These are phyloP conservation scores for Cerastoderma edule DNA, from an alignment of 2,888 invertebrate species.

Conservation along the genomic window DNA sequence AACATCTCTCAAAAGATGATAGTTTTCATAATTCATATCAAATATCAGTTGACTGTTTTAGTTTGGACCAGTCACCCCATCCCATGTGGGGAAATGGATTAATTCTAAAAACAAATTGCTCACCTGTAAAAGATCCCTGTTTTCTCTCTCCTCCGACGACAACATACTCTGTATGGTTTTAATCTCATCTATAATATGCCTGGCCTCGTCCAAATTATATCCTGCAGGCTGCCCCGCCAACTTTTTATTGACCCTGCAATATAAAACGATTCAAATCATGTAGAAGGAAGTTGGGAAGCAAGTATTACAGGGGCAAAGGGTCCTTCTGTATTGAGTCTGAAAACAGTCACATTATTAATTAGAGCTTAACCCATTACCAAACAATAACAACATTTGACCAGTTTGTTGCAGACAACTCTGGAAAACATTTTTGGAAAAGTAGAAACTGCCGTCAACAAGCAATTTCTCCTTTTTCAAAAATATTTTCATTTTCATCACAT, in stretches of 20 bases:
- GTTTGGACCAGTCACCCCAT: too few species aligned
- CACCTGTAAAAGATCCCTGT: slow-evolving; percentile 94
- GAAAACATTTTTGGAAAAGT: background rate
- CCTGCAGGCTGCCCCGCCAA: slow-evolving; percentile 93
- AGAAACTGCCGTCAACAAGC: background rate
- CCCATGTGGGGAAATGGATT: too few species aligned
- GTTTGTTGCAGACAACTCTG: background rate
- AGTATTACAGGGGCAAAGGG: too few species aligned
- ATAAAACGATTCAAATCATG: background rate
- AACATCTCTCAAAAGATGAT: too few species aligned
- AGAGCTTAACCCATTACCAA: background rate
- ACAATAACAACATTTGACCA: too few species aligned
- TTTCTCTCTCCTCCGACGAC: slow-evolving; percentile 95
- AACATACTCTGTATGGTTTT: slow-evolving; percentile 96
- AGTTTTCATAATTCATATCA: too few species aligned
- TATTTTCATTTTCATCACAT: background rate
- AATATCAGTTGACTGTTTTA: too few species aligned
- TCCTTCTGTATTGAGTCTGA: background rate
- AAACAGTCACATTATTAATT: background rate
- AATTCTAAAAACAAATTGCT: too few species aligned
- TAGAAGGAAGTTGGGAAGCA: too few species aligned
- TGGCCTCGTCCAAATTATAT: slow-evolving; percentile 96
- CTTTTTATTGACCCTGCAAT: slow-evolving; percentile 93
- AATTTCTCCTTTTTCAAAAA: background rate
- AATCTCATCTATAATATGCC: slow-evolving; percentile 97